A percentile compares a stretch with the other conserved stretches of the same genome.
phyloP scores from a whole-genome alignment of 2,888 invertebrate species.

The Pantelozetes paolii region DNA sequence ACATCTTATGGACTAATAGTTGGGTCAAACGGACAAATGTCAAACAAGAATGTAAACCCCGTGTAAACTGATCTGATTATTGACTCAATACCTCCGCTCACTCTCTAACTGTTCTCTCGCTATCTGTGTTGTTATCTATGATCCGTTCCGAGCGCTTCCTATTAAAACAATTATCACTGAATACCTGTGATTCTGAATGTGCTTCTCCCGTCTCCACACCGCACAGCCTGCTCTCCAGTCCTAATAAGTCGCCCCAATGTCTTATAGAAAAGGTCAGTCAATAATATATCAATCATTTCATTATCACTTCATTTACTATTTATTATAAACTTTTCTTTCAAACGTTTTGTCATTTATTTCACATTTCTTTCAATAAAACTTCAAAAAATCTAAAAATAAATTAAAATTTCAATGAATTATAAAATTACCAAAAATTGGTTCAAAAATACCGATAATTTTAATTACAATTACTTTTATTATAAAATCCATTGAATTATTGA shows the following conservation, averaged over 20 bases:
- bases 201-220: neutral
- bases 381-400: too few species aligned
- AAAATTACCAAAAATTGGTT: too few species aligned
- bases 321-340: too few species aligned
- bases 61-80: slow-evolving; percentile 14
- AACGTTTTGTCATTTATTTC: too few species aligned
- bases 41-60: slow-evolving; percentile 4
- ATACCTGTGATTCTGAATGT: slow-evolving; percentile 26
- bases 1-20: slow-evolving; percentile 18
- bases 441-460: too few species aligned
- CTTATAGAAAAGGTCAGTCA: slow-evolving; percentile 3
- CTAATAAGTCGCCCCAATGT: slow-evolving; percentile 16
- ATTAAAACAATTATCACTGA: slow-evolving; percentile 31
- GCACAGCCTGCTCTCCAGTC: slow-evolving; percentile 21
- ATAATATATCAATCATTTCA: neutral
- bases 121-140: neutral
- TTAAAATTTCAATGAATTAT: too few species aligned
- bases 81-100: neutral
- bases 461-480: too few species aligned
- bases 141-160: slow-evolving; percentile 23
- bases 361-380: too few species aligned
- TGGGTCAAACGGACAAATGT: neutral
- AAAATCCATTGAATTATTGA: too few species aligned
- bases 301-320: neutral
- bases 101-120: neutral